Evolutionary conservation across 2,113 vertebrate genomes (phyloP), one percentile per base, ranked within the genome.

Genomic region (Pomatorhinus ruficollis): DNA sequence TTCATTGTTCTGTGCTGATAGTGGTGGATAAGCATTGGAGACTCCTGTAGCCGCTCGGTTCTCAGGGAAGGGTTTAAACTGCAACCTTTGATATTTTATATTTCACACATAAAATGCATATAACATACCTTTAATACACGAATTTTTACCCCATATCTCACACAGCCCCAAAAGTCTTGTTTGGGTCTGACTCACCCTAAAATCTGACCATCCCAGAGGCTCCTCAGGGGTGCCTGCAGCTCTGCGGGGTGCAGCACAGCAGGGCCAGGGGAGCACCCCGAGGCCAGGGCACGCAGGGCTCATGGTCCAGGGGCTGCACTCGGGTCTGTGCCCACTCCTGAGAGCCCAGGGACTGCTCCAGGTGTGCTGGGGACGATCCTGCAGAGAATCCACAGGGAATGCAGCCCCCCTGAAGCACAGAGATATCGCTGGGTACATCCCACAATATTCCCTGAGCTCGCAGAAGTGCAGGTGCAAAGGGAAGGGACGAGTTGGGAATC

Each of bases 301-400:
- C 0, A 0, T 4, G 35, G 53, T 4, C 5, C 59, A 23, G 37
- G 69, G 33, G 53, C 33, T 71, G 64, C 10, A 1, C 13, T 33
- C 2, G 4, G 3, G 30, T 4, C 59, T 60, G 11, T 47, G 30
- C 45, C 57, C 25, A 20, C 33, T 19, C 27, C 40, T 57, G 42
- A 76, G 39, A 76, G 3, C 28, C 52, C 42, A 50, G 35, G 1
- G 3, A 33, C 14, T 13, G 11, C 27, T 39, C 44, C 72, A 30
- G 30, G 33, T 1, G 4, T 3, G 37, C 3, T 27, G 59, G 37
- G 31, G 35, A 30, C 24, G 64, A 21, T 66, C 21, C 33, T 11
- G 39, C 63, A 69, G 84, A 14, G 77, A 31, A 87, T 52, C 83
- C 68, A 6, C 0, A 37, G 69, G 69, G 66, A 84, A 25, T 14